Percentiles rank a stretch among this genome's conserved stretches.
These are phyloP conservation scores for Apomyelois bistriatella DNA, from an alignment of 2,888 invertebrate genomes.

Conservation along the genomic window DNA sequence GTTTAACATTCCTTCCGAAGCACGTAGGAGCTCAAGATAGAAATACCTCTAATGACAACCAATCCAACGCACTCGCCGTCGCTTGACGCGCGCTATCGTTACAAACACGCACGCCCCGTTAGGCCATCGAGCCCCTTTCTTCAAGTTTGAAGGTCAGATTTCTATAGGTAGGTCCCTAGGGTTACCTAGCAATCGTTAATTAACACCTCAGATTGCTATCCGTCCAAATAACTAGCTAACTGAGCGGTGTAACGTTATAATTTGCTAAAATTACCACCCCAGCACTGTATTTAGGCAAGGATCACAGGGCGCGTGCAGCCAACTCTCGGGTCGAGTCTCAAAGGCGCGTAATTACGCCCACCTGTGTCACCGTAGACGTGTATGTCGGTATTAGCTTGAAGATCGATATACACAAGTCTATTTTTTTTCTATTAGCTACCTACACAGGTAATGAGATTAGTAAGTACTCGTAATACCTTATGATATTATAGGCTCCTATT, in stretches of 20 bases:
- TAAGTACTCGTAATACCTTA: no score
- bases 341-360: slow-evolving; percentile 44
- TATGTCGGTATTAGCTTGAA: slow-evolving; percentile 47
- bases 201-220: slow-evolving; percentile 12
- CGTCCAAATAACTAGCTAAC: slow-evolving; percentile 13
- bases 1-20: no score
- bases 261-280: slow-evolving; percentile 6
- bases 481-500: no score
- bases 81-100: no score
- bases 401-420: background rate
- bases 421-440: background rate
- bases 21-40: no score
- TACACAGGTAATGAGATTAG: no score
- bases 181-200: slow-evolving; percentile 7
- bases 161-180: background rate
- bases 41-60: no score
- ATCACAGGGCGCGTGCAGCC: slow-evolving; percentile 12
- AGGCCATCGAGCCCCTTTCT: no score
- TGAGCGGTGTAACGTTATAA: slow-evolving; percentile 6
- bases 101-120: no score
- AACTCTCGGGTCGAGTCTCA: slow-evolving; percentile 48
- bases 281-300: slow-evolving; percentile 12
- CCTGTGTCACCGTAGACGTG: slow-evolving; percentile 49
- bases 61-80: no score
- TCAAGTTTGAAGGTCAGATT: background rate